Base-by-base conservation (phyloP, 2,888 invertebrate genomes). In the Melanostoma scalare region DNA sequence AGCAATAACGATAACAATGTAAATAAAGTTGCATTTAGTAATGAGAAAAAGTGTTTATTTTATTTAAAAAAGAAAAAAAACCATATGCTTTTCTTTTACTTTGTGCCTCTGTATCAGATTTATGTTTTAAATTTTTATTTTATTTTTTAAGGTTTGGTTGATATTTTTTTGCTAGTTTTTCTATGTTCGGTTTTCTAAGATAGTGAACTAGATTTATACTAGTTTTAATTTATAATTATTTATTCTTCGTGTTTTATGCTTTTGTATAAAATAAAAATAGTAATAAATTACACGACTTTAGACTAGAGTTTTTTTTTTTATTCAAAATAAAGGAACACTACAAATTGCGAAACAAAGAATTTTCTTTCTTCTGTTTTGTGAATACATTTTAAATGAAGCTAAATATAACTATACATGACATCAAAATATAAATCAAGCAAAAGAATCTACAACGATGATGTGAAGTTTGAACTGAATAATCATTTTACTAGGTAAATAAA, bases 231-330 rank as follows among this genome's bases (percentile, higher is more conserved):
- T 36, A 36, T 33, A 10, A 6, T 48, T 40, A n/a, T 65, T 48
- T 42, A 35, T 40, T 44, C 31, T 52, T 9, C 55, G 44, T 56
- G 58, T 36, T 20, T 69, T 61, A 76, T 61, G 65, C 67, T 65
- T 48, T 76, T 48, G 67, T 81, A 72, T 72, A 72, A 72, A 76
- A 76, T 76, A 63, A 79, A 74, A 74, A 76, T 67, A 61, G 48
- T 55, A 72, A 78, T 58, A 38, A 30, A 20, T 20, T 20, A 20
- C 20, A 20, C 20, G 20, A 20, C 20, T 20, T 20, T 20, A 20
- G 20, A 20, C 20, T 4, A 42, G 36, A 38, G 63, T 40, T 42
- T 50, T 36, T 48, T 2, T 36, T 10, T 55, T 48, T 20, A 44
- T 58, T 60, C 3, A 58, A 73, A 79, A 61, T 58, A 72, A 77